Conservation (phyloP, 2,888 invertebrate genomes). For the Tanytarsus gracilentus region DNA sequence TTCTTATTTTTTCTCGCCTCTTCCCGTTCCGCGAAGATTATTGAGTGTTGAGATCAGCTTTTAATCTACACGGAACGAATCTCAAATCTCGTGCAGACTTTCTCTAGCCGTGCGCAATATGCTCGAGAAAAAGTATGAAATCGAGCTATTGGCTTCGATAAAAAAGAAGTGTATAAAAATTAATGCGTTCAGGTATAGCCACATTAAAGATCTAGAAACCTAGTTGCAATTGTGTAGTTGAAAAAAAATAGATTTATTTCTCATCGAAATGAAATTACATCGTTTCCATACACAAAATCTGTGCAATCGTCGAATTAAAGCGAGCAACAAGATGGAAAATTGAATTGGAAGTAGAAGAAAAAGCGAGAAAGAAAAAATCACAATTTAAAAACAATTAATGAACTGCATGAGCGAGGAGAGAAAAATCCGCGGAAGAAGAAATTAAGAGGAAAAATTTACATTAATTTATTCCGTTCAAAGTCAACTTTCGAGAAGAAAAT, state of each 20-base stretch:
- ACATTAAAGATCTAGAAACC: background rate
- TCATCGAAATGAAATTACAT: background rate
- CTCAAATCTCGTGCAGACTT: background rate
- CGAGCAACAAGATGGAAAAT: conserved; percentile 7
- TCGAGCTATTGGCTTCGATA: background rate
- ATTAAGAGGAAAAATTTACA: background rate
- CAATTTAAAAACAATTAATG: conserved; percentile 13
- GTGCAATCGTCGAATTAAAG: background rate
- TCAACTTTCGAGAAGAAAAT: too few species aligned
- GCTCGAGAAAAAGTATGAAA: background rate
- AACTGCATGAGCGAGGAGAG: background rate
- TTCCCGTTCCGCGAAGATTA: background rate
- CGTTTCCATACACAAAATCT: background rate
- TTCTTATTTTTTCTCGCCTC: background rate
- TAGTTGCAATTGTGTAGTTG: background rate
- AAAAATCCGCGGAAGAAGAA: background rate
- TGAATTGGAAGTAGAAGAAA: background rate
- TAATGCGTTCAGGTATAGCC: background rate
- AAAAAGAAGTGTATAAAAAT: background rate
- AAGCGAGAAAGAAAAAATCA: background rate
- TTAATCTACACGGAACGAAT: conserved; percentile 7
- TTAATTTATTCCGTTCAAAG: background rate
- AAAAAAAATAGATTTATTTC: too few species aligned
- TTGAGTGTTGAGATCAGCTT: conserved; percentile 4
- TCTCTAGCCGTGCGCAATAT: background rate